Evolutionary conservation across 2,113 vertebrate species (phyloP).

Genomic region (Zosterops pallidus): DNA sequence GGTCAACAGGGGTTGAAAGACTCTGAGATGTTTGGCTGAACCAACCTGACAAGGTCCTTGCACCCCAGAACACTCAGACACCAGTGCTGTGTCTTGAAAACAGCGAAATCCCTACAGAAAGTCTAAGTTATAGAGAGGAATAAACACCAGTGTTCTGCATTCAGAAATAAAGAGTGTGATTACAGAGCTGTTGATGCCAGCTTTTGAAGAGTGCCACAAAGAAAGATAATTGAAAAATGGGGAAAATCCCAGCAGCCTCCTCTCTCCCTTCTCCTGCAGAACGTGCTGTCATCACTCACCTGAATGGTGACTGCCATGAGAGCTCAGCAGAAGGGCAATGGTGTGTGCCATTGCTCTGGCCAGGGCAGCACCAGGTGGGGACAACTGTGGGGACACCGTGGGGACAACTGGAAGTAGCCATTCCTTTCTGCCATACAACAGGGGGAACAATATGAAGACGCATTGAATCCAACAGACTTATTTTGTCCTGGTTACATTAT

Average conservation of each 20-base stretch:
- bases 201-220: not conserved
- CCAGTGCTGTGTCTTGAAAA: not conserved
- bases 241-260: not conserved
- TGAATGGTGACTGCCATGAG: not conserved
- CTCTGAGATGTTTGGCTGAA: not conserved
- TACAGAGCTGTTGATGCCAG: rapidly evolving
- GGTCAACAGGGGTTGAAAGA: rapidly evolving
- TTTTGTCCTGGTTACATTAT: not conserved
- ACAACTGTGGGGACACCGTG: not conserved
- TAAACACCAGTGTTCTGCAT: not conserved
- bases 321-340: not conserved
- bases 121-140: not conserved
- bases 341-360: rapidly evolving
- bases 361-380: not conserved
- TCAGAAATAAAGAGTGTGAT: not conserved
- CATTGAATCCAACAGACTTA: not conserved
- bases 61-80: not conserved
- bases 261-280: not conserved
- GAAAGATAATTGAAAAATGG: not conserved
- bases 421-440: not conserved
- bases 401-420: not conserved
- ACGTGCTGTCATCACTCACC: not conserved
- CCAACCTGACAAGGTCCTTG: not conserved
- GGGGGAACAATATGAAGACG: not conserved
- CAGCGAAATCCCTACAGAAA: not conserved